Evolutionary conservation across 2,888 invertebrate species (phyloP), one percentile per base, ranked within the genome.

Genomic region (Nasonovia ribisnigri): DNA sequence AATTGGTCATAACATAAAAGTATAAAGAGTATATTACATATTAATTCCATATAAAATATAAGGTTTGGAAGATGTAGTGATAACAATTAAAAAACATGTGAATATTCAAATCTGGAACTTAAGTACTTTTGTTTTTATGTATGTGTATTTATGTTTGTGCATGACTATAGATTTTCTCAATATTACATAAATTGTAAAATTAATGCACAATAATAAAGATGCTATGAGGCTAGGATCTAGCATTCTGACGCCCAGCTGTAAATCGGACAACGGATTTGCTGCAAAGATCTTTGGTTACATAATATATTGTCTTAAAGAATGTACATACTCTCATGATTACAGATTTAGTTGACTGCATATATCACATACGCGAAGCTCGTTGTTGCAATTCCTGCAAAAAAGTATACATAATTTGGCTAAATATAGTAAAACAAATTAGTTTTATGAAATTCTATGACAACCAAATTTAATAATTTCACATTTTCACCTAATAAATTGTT

Each of bases 331-430:
- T 67, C 90, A 93, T 86, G 29, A 93, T 90, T 29, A 93, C 42
- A 51, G 93, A 93, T 90, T 93, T 93, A 29, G 93, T 93, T 36
- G 93, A 93, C 86, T 93, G 92, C 84, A 90, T 91, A 67, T 87
- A 96, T 97, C 98, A 99, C 98, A 99, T 99, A 95, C 98, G 97
- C 95, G 98, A 98, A 95, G 98, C 99, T 96, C 98, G 98, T 96
- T 98, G 98, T 96, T 99, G 99, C 95, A 99, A 97, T 95, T 98
- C 97, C 96, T 96, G 95, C 94, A 96, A 95, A 94, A 94, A 94
- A 91, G 94, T 84, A 88, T 88, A 93, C 43, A 93, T 48, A 46
- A 90, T 89, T 84, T 89, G 48, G 46, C n/a, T 89, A 88, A 8
- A 60, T 46, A n/a, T n/a, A n/a, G 57, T 89, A 24, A 0, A 88